Conservation (phyloP, 2,888 invertebrate genomes). For the Metalampra italica region DNA sequence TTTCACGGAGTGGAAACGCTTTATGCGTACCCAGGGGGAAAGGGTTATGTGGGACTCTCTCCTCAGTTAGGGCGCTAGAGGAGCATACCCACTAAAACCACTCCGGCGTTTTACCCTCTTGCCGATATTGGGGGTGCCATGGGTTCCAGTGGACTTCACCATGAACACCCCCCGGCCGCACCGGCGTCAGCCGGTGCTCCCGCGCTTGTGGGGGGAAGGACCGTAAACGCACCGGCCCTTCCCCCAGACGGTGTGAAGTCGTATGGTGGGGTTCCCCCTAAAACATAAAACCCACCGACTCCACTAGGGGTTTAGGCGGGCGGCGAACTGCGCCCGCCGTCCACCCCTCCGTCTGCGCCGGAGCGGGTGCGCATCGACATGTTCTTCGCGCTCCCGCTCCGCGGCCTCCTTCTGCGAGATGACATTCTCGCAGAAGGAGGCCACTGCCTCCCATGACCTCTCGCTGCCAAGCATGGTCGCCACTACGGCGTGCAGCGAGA, state of each 20-base stretch:
- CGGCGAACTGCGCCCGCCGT: background rate
- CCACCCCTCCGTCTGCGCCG: background rate
- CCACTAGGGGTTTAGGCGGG: background rate
- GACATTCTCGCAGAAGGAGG: slow-evolving; percentile 10
- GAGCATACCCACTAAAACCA: no score
- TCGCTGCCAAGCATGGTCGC: background rate
- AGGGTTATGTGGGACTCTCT: no score
- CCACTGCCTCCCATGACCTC: background rate
- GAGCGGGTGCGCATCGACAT: background rate
- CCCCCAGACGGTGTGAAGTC: background rate
- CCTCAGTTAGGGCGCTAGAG: no score
- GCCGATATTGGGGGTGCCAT: no score
- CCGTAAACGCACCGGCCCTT: background rate
- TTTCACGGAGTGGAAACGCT: no score
- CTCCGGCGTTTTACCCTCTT: no score
- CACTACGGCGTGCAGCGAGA: background rate
- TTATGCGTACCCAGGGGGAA: no score
- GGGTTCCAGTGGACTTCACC: no score
- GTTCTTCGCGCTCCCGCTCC: background rate
- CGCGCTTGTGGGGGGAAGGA: no score
- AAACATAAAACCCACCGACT: background rate
- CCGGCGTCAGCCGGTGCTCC: no score
- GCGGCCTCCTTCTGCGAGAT: slow-evolving; percentile 8
- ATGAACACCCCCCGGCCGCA: no score
- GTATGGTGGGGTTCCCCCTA: background rate